Evolutionary conservation across 2,888 invertebrate genomes (phyloP).

Genomic region (Athrips mouffetella): DNA sequence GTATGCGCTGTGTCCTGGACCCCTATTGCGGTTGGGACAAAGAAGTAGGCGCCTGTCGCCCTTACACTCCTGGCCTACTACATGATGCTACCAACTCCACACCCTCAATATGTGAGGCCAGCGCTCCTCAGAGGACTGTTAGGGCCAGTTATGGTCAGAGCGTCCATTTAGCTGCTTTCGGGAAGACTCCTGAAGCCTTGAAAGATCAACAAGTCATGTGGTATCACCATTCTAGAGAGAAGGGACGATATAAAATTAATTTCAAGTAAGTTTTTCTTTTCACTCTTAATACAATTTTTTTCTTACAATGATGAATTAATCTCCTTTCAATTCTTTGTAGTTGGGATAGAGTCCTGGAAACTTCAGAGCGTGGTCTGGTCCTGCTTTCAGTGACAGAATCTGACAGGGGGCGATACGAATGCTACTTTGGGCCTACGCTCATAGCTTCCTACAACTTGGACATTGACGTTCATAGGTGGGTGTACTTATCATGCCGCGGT

Average conservation of each 20-base stretch:
- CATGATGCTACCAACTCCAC: slow-evolving; percentile 81
- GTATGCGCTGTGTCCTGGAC: slow-evolving; percentile 80
- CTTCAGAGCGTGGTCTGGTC: slow-evolving; percentile 79
- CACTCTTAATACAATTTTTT: no score
- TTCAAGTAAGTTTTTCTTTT: slow-evolving; percentile 67
- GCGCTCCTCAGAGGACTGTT: slow-evolving; percentile 75
- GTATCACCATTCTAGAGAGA: slow-evolving; percentile 76
- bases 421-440: slow-evolving; percentile 76
- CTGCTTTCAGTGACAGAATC: slow-evolving; percentile 78
- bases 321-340: slow-evolving; percentile 36
- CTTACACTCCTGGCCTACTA: slow-evolving; percentile 76
- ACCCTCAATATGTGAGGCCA: slow-evolving; percentile 77
- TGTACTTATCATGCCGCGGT: no score
- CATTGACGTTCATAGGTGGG: slow-evolving; percentile 76
- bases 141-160: slow-evolving; percentile 81
- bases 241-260: slow-evolving; percentile 74
- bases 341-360: slow-evolving; percentile 79
- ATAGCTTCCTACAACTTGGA: slow-evolving; percentile 79
- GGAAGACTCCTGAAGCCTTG: slow-evolving; percentile 69
- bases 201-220: slow-evolving; percentile 68
- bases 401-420: slow-evolving; percentile 80
- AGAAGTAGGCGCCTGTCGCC: slow-evolving; percentile 76
- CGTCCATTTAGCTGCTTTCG: slow-evolving; percentile 78
- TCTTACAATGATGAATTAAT: slow-evolving; percentile 8
- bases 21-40: slow-evolving; percentile 86